Conservation (phyloP, 2,797 vertebrate genomes). For the Heliangelus exortis region DNA sequence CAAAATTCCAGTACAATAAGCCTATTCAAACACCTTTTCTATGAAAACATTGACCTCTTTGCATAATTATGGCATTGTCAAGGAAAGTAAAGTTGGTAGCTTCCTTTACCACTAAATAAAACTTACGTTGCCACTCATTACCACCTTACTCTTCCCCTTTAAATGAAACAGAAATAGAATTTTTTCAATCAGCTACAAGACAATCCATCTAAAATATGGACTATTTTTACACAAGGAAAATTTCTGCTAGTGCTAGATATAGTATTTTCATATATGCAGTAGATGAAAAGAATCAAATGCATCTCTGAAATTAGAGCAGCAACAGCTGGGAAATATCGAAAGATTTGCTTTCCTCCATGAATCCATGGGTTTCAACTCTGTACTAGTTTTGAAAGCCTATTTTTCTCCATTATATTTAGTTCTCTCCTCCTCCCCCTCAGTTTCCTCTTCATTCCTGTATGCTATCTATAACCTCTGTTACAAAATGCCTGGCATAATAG, state of each 20-base stretch:
- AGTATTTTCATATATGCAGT: not conserved
- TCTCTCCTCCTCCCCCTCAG: not conserved
- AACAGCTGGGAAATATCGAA: not conserved
- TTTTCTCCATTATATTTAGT: not conserved
- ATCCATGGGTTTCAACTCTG: not conserved
- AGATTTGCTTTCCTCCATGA: not conserved
- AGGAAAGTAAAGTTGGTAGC: not conserved
- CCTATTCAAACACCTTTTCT: not conserved
- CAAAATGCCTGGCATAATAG: not conserved
- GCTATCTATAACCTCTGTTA: not conserved
- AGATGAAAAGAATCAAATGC: not conserved
- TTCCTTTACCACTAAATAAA: conserved; percentile 24
- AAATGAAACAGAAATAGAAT: not conserved
- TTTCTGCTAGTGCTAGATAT: not conserved
- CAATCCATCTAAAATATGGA: not conserved
- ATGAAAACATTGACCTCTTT: not conserved
- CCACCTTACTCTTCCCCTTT: not conserved
- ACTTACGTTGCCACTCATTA: no score
- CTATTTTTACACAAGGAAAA: not conserved
- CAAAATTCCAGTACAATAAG: not conserved
- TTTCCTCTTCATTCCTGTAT: not conserved
- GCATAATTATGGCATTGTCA: conserved; percentile 38
- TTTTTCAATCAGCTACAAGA: not conserved
- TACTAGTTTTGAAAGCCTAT: not conserved
- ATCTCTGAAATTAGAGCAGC: not conserved